phyloP scores from a whole-genome alignment of 2,888 invertebrate species.

The Ormyrus thymus region DNA sequence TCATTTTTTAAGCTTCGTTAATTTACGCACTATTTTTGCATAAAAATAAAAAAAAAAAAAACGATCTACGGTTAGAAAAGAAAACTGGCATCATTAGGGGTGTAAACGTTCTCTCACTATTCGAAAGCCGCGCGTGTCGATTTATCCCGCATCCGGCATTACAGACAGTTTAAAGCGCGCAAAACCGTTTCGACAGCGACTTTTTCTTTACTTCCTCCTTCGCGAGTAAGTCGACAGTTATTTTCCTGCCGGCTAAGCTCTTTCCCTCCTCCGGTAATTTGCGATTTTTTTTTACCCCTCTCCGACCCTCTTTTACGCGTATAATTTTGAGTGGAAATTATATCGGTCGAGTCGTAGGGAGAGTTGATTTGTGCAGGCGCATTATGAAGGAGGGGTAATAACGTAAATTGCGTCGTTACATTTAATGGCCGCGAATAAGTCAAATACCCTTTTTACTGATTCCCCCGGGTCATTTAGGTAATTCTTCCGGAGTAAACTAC shows the following conservation, averaged over 20 bases:
- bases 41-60: too few relatives aligned
- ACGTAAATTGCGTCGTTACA: conserved; percentile 52
- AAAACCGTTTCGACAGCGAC: not conserved
- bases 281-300: not conserved
- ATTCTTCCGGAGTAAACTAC: conserved; percentile 45
- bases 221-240: conserved; percentile 2
- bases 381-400: conserved; percentile 51
- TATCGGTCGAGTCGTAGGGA: not conserved
- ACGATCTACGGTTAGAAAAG: too few relatives aligned
- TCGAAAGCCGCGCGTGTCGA: not conserved
- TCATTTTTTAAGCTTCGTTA: too few relatives aligned
- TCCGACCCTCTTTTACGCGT: not conserved
- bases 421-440: conserved; percentile 51
- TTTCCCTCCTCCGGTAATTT: not conserved
- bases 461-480: conserved; percentile 47
- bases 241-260: conserved; percentile 11
- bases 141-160: not conserved
- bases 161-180: not conserved
- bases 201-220: not conserved
- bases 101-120: not conserved
- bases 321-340: conserved; percentile 36
- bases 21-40: too few relatives aligned
- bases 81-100: too few relatives aligned
- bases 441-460: conserved; percentile 48
- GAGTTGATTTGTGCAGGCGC: conserved; percentile 50